Conservation (phyloP, 2,888 invertebrate species). For the Trissolcus brochymenae region DNA sequence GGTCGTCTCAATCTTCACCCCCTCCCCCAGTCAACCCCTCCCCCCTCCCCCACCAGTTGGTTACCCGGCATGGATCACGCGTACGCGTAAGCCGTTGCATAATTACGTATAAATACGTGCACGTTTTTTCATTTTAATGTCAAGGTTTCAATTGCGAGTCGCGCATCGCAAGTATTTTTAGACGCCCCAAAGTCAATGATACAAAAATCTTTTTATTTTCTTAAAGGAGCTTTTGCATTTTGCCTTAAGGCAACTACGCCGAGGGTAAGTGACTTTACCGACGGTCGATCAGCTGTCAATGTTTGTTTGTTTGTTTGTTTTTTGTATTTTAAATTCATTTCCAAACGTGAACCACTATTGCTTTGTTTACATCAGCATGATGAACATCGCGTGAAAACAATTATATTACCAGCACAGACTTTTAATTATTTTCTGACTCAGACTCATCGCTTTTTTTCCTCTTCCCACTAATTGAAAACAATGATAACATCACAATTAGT, state of each 20-base stretch:
- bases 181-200: conserved; percentile 31
- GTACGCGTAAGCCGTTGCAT: conserved; percentile 38
- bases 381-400: too few species aligned
- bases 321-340: background rate
- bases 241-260: background rate
- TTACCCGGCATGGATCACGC: conserved; percentile 20
- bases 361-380: too few species aligned
- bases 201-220: background rate
- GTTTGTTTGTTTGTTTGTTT: too few species aligned
- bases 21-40: conserved; percentile 15
- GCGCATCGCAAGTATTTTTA: conserved; percentile 30
- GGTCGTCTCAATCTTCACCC: conserved; percentile 43
- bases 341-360: too few species aligned
- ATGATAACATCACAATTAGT: conserved; percentile 2
- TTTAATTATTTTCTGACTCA: too few species aligned
- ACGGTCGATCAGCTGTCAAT: background rate
- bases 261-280: background rate
- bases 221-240: too few species aligned
- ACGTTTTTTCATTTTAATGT: conserved; percentile 44
- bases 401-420: too few species aligned
- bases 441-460: too few species aligned
- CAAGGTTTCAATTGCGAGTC: conserved; percentile 28
- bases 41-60: conserved; percentile 5
- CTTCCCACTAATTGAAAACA: background rate
- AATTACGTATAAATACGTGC: conserved; percentile 48